Evolutionary conservation across 2,797 vertebrate genomes (phyloP), one percentile per base, ranked within the genome.

Genomic region (Cirrhinus mrigala): DNA sequence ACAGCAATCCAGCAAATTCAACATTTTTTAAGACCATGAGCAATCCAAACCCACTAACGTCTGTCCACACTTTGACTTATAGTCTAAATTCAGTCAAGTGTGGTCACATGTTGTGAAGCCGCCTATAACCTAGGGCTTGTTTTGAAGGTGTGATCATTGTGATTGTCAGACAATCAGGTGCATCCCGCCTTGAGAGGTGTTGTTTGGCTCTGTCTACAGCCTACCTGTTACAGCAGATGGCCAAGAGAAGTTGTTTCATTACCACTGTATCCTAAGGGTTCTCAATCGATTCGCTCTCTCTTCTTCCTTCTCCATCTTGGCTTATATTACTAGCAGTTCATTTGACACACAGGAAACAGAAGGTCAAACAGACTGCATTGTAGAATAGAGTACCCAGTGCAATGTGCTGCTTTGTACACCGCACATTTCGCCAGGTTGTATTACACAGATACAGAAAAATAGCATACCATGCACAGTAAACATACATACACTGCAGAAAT

Each of bases 201-300:
- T 76, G 58, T 87, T 76, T 79, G 82, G 44, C 68, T 48, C 82
- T 79, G 60, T 82, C 87, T 77, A 62, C 69, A 79, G 71, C 75
- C 56, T 86, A 86, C 69, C 83, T 88, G 83, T 78, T 81, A 85
- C 83, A 87, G 83, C 82, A 88, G 87, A 88, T 88, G 85, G 73
- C 71, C 76, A 85, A 86, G 56, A 88, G 83, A 85, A 81, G 71
- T 81, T 73, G 83, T 88, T 88, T 88, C 87, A 88, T 86, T 87
- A 87, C 83, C 78, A 84, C 66, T 71, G 76, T 84, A 87, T 88
- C 64, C 83, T 75, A 71, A 69, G 77, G 81, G 77, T 82, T 85
- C 81, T 82, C 85, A 83, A 85, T 90, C 62, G 85, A 79, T 84
- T 77, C 27, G 3, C 52, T 68, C 84, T 69, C 71, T 83, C 71